Evolutionary conservation across 1,140 invertebrate genomes (phyloP).

Genomic region (Steinernema feltiae): DNA sequence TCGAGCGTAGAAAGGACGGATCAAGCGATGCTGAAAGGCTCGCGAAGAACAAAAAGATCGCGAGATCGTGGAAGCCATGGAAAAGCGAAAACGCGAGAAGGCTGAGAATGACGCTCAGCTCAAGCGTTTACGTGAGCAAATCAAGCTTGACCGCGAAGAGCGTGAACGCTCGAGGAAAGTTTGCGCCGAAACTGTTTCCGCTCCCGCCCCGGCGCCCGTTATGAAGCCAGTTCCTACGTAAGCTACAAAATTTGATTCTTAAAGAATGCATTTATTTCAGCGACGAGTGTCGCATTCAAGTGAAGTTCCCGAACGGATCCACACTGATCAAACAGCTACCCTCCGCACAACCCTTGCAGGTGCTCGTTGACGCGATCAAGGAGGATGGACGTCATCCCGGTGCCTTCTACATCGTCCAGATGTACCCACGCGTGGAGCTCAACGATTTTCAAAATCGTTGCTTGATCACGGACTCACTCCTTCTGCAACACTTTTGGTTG

Average conservation of each 20-base stretch:
- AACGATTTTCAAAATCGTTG: not conserved
- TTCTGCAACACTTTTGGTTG: not conserved
- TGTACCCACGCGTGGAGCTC: not conserved
- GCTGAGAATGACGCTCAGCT: not conserved
- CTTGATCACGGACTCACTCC: not conserved
- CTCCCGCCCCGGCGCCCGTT: not conserved
- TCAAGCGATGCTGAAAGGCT: constrained; percentile 17
- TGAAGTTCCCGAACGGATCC: not conserved
- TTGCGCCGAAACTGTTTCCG: not conserved
- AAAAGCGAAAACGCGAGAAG: not conserved
- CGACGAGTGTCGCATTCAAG: constrained; percentile 1
- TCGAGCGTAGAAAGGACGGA: constrained; percentile 12
- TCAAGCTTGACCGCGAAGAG: not conserved
- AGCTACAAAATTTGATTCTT: not conserved
- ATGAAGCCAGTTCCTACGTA: not conserved
- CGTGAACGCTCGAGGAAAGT: not conserved
- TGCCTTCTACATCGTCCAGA: not conserved
- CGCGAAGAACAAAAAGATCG: constrained; percentile 17
- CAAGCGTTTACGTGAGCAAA: not conserved
- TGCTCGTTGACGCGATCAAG: not conserved
- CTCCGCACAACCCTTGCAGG: not conserved
- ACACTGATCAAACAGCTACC: constrained; percentile 1
- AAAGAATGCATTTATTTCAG: not conserved
- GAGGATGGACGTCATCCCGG: not conserved
- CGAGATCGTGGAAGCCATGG: not conserved